Base-by-base conservation (phyloP, 2,113 vertebrate genomes). In the Hydrochoerus hydrochaeris region DNA sequence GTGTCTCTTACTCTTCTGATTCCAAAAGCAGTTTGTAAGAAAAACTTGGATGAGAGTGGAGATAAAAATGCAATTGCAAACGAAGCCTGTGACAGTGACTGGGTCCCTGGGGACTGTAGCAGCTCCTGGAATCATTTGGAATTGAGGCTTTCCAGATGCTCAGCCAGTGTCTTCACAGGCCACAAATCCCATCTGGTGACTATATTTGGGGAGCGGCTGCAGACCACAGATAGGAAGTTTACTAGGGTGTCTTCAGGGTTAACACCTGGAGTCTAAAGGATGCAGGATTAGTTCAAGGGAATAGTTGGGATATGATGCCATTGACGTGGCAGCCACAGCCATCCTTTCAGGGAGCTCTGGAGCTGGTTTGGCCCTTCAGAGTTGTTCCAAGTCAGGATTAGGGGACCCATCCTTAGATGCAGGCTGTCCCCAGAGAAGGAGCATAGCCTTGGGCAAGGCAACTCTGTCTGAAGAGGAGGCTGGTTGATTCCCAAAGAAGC, bases 21-120 rank as follows among this genome's bases (percentile, higher is more conserved):
- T 95, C 67, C 83, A 95, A 83, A 90, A 95, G 49, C 52, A 91
- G 88, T 73, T 96, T 63, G 46, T 67, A 86, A 91, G 83, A 92
- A 96, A 95, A 91, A 73, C 1, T 87, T 58, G 71, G 52, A 63
- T 41, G 41, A 17, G 7, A 20, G 60, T 11, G 28, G 65, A 69
- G 4, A 69, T 73, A 73, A n/a, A 92, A 63, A 93, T 77, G 46
- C 90, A 94, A 93, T 85, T 95, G 26, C 35, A 14, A 95, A 28
- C 35, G 46, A 97, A 41, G 44, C 16, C 16, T 94, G 24, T 88
- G 62, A 71, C 71, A 49, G 58, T 63, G 41, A 94, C 75, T 95
- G 81, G 71, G 49, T 46, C 75, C 57, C 82, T 88, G 77, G 85
- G 69, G 62, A 94, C 77, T 52, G 19, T 58, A n/a, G 35, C 26